Conservation (phyloP, 2,888 invertebrate species). For the Argyresthia albistria region DNA sequence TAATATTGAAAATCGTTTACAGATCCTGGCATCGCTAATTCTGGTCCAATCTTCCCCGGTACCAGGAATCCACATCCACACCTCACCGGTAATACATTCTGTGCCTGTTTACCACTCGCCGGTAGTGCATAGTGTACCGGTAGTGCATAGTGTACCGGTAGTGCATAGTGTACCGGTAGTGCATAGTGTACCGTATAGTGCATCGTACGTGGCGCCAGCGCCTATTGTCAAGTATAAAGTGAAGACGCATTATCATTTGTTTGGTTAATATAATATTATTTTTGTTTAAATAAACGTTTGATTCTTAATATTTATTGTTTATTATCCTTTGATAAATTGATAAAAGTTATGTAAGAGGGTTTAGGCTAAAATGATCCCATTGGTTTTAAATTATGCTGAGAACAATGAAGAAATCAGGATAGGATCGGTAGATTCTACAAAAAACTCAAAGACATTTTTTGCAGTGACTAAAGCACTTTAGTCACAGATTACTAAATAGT, state of each 20-base stretch:
- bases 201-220: constrained; percentile 20
- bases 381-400: too few relatives aligned
- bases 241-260: constrained; percentile 8
- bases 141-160: constrained; percentile 1
- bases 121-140: constrained; percentile 9
- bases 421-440: too few relatives aligned
- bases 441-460: too few relatives aligned
- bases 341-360: too few relatives aligned
- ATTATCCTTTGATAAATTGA: not conserved
- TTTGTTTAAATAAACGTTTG: not conserved
- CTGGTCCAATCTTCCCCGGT: constrained; percentile 12
- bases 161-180: constrained; percentile 9
- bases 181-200: not conserved
- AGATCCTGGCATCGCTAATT: constrained; percentile 14
- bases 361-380: too few relatives aligned
- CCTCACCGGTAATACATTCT: constrained; percentile 17
- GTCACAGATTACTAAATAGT: too few relatives aligned
- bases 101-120: constrained; percentile 8
- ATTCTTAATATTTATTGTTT: not conserved
- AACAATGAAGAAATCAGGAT: too few relatives aligned
- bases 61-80: constrained; percentile 26
- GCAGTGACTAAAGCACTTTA: too few relatives aligned
- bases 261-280: constrained; percentile 3
- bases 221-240: constrained; percentile 20
- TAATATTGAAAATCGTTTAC: constrained; percentile 4